phyloP scores from a whole-genome alignment of 2,888 invertebrate genomes.

The Argyra leucocephala region DNA sequence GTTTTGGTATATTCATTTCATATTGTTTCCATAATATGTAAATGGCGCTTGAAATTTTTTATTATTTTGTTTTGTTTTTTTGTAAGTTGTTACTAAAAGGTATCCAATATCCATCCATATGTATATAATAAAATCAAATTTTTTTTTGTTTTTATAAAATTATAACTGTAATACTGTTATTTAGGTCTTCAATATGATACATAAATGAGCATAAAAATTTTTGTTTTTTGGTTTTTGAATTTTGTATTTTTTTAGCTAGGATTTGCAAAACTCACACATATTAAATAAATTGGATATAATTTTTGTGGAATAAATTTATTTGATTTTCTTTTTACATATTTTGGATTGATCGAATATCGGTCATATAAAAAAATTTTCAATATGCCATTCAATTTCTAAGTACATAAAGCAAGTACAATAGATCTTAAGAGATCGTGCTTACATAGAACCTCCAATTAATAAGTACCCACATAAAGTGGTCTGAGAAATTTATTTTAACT shows the following conservation, averaged over 20 bases:
- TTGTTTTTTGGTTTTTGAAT: neutral
- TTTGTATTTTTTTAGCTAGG: neutral
- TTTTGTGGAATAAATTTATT: neutral
- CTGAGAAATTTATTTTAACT: too few relatives aligned
- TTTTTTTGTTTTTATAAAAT: neutral
- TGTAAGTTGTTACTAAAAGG: neutral
- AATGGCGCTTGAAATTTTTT: neutral
- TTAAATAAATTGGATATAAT: conserved; percentile 1
- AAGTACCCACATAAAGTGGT: too few relatives aligned
- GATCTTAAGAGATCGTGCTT: too few relatives aligned
- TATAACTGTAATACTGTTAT: neutral
- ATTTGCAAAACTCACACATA: neutral
- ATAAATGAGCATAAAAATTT: neutral
- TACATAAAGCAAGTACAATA: too few relatives aligned
- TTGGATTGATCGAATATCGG: too few relatives aligned
- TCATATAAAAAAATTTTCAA: too few relatives aligned
- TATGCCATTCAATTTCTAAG: too few relatives aligned
- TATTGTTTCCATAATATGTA: neutral
- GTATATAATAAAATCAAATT: neutral
- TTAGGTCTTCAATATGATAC: neutral
- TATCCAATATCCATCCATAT: neutral
- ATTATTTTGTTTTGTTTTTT: neutral
- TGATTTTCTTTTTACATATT: neutral
- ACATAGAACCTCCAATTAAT: too few relatives aligned
- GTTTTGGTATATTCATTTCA: too few relatives aligned